These are phyloP conservation scores for Australoheros facetus DNA, from an alignment of 2,797 vertebrate species.

Conservation along the genomic window DNA sequence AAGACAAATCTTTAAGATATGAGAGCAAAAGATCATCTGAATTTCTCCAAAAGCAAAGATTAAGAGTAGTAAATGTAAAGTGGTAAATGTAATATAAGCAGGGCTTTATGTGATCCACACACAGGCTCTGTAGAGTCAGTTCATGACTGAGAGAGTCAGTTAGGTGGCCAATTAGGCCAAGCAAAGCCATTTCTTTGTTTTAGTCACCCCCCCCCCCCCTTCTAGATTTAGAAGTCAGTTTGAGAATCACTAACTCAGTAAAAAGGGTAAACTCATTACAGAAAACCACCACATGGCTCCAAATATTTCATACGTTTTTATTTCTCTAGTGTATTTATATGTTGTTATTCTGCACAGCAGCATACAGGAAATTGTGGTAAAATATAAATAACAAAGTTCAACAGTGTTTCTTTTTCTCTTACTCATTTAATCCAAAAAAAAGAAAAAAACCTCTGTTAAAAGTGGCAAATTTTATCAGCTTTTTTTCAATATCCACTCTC, in stretches of 20 bases:
- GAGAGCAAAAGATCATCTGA: constrained; percentile 23
- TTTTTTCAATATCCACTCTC: constrained; percentile 68
- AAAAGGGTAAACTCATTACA: constrained; percentile 40
- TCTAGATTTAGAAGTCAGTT: constrained; percentile 21
- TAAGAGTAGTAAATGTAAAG: constrained; percentile 14
- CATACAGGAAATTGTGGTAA: constrained; percentile 84
- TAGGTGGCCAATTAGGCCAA: constrained; percentile 5
- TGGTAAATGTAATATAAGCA: background rate
- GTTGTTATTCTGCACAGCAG: constrained; percentile 85
- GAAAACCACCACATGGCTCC: constrained; percentile 60
- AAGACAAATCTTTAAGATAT: constrained; percentile 41
- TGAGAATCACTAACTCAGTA: constrained; percentile 7
- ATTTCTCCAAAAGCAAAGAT: constrained; percentile 48
- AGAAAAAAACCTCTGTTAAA: constrained; percentile 76
- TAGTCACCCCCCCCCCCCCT: background rate
- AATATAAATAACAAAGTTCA: constrained; percentile 88
- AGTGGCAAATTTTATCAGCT: constrained; percentile 75
- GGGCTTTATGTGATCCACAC: background rate
- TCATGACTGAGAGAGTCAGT: constrained; percentile 12
- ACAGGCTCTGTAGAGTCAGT: background rate
- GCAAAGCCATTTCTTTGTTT: constrained; percentile 24
- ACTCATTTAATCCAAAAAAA: constrained; percentile 79
- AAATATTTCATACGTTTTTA: constrained; percentile 83
- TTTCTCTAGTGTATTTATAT: constrained; percentile 85
- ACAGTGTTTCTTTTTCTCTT: constrained; percentile 83